Percentiles rank a stretch among this genome's conserved stretches.
These are phyloP conservation scores for Drosophila siamana DNA, from an alignment of 2,888 invertebrate genomes.

Conservation along the genomic window DNA sequence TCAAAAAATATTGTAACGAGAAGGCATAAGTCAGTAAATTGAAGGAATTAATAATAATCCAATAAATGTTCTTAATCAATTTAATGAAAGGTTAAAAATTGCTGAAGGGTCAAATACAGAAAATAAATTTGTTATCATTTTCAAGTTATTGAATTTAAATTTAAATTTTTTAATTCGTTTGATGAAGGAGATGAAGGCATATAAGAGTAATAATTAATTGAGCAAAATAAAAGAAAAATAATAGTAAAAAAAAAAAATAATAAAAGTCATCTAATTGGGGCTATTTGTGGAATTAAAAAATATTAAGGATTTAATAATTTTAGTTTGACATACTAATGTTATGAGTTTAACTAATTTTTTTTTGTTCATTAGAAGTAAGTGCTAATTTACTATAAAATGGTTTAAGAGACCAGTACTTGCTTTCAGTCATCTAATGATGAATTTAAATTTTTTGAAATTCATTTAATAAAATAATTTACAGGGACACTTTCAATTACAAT, in stretches of 20 bases:
- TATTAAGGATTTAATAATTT: constrained; percentile 87
- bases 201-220: constrained; percentile 86
- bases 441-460: constrained; percentile 86
- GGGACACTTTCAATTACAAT: constrained; percentile 89
- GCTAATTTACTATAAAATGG: constrained; percentile 88
- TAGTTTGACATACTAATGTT: constrained; percentile 89
- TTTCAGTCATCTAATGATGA: constrained; percentile 89
- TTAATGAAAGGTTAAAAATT: constrained; percentile 86
- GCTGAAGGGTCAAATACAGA: constrained; percentile 88
- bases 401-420: constrained; percentile 91
- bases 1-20: constrained; percentile 86
- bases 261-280: constrained; percentile 87
- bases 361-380: constrained; percentile 87
- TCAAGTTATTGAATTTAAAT: constrained; percentile 82
- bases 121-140: constrained; percentile 60
- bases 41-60: constrained; percentile 86
- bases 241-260: constrained; percentile 84
- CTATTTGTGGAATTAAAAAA: constrained; percentile 90
- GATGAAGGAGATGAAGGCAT: constrained; percentile 77
- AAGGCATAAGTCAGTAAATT: constrained; percentile 87
- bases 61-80: constrained; percentile 88
- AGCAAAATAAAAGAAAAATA: constrained; percentile 86
- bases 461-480: constrained; percentile 87
- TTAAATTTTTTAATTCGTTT: constrained; percentile 81
- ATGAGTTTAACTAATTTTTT: constrained; percentile 86